These are phyloP conservation scores for Melinaea marsaeus DNA, from an alignment of 2,888 invertebrate species.

Conservation along the genomic window DNA sequence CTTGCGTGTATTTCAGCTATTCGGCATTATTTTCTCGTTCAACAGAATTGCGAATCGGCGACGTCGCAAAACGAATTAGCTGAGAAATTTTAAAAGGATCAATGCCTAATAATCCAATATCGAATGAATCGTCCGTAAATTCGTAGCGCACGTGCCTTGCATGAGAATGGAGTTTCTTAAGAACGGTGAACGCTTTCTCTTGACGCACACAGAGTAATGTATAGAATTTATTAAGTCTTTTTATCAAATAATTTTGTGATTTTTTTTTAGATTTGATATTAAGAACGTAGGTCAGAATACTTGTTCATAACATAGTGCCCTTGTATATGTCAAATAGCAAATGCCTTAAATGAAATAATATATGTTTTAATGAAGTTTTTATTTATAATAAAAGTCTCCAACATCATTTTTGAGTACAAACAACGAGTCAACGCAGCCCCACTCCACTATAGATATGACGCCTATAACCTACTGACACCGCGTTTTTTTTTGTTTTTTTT, in stretches of 20 bases:
- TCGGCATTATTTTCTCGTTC: constrained; percentile 62
- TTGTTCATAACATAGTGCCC: background rate
- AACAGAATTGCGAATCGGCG: constrained; percentile 56
- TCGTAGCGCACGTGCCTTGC: constrained; percentile 64
- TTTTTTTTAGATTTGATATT: background rate
- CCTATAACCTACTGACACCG: too few species aligned
- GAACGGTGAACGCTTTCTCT: constrained; percentile 45
- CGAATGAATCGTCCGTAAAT: constrained; percentile 75
- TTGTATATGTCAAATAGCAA: too few species aligned
- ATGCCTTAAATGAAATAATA: too few species aligned
- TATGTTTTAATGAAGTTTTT: too few species aligned
- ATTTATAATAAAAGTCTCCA: too few species aligned
- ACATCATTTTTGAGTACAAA: too few species aligned
- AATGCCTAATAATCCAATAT: constrained; percentile 75
- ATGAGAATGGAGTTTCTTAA: constrained; percentile 40
- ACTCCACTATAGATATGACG: too few species aligned
- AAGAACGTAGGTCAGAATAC: background rate
- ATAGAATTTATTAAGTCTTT: constrained; percentile 1
- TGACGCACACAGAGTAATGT: constrained; percentile 28
- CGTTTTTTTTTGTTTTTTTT: too few species aligned
- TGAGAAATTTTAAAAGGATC: constrained; percentile 64
- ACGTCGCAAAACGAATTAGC: constrained; percentile 43
- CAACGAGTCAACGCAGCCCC: too few species aligned
- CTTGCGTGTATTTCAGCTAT: constrained; percentile 53
- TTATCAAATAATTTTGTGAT: background rate